Evolutionary conservation across 1,140 invertebrate species (phyloP).

Genomic region (Luehdorfia chinensis): DNA sequence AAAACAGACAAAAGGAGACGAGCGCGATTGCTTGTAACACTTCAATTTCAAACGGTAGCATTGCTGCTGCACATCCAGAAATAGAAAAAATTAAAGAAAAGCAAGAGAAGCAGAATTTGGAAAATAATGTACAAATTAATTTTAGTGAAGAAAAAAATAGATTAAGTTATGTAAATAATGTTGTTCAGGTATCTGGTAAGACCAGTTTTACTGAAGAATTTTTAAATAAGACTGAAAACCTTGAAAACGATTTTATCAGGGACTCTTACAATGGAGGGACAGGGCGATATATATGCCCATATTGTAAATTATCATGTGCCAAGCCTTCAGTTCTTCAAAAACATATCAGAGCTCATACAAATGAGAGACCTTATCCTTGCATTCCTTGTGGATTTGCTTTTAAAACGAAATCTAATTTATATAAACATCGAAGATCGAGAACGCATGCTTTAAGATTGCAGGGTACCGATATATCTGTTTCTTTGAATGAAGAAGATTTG

Average conservation of each 20-base stretch:
- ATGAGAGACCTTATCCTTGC: slow-evolving; percentile 94
- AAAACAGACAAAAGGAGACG: slow-evolving; percentile 58
- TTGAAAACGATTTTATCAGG: slow-evolving; percentile 73
- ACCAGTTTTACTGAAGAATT: slow-evolving; percentile 73
- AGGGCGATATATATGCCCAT: slow-evolving; percentile 88
- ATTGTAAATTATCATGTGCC: slow-evolving; percentile 91
- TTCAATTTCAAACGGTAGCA: slow-evolving; percentile 66
- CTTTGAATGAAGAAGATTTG: slow-evolving; percentile 75
- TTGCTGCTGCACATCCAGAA: slow-evolving; percentile 66
- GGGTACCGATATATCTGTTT: slow-evolving; percentile 74
- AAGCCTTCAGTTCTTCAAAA: slow-evolving; percentile 97
- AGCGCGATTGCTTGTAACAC: slow-evolving; percentile 42
- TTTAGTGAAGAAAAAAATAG: slow-evolving; percentile 69
- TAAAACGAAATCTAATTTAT: slow-evolving; percentile 96
- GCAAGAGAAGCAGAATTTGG: slow-evolving; percentile 42
- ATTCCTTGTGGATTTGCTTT: slow-evolving; percentile 93
- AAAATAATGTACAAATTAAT: slow-evolving; percentile 78
- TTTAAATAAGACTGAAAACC: slow-evolving; percentile 73
- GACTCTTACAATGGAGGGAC: slow-evolving; percentile 65
- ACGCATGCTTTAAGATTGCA: slow-evolving; percentile 86
- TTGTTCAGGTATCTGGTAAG: slow-evolving; percentile 70
- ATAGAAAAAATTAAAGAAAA: slow-evolving; percentile 68
- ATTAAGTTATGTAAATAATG: slow-evolving; percentile 73
- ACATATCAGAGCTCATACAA: slow-evolving; percentile 95
- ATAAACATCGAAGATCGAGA: slow-evolving; percentile 91